Evolutionary conservation across 2,888 invertebrate genomes (phyloP).

Genomic region (Esperia sulphurella): DNA sequence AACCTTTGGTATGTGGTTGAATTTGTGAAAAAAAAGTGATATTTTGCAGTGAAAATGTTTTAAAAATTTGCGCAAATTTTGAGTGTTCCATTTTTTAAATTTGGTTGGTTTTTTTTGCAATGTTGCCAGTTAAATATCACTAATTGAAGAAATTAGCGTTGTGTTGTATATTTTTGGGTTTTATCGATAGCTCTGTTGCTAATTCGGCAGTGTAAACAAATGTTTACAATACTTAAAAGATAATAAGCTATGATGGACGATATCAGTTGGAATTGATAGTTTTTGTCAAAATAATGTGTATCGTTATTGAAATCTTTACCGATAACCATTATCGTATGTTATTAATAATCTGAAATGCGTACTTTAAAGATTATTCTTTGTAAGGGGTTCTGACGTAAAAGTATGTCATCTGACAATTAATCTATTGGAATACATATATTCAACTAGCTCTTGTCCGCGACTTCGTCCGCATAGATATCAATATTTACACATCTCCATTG

Average conservation of each 20-base stretch:
- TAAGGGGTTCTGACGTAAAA: too few relatives aligned
- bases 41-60: not conserved
- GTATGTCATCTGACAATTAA: too few relatives aligned
- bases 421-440: too few relatives aligned
- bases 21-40: not conserved
- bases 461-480: too few relatives aligned
- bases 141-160: not conserved
- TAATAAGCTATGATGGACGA: not conserved
- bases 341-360: too few relatives aligned
- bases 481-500: too few relatives aligned
- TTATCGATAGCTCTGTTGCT: not conserved
- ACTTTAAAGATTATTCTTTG: too few relatives aligned
- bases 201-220: not conserved
- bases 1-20: conserved; percentile 1
- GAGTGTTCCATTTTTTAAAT: conserved; percentile 2
- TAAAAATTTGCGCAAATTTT: too few relatives aligned
- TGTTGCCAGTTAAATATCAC: not conserved
- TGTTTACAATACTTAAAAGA: not conserved
- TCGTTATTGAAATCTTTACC: too few relatives aligned
- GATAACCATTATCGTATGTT: too few relatives aligned
- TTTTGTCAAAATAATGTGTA: too few relatives aligned
- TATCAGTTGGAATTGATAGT: not conserved
- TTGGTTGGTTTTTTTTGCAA: conserved; percentile 5
- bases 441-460: too few relatives aligned
- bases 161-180: not conserved